Percentiles rank a stretch among this genome's conserved stretches.
Evolutionary conservation across 2,113 vertebrate genomes (phyloP).

Genomic region (Gallinago undulata): DNA sequence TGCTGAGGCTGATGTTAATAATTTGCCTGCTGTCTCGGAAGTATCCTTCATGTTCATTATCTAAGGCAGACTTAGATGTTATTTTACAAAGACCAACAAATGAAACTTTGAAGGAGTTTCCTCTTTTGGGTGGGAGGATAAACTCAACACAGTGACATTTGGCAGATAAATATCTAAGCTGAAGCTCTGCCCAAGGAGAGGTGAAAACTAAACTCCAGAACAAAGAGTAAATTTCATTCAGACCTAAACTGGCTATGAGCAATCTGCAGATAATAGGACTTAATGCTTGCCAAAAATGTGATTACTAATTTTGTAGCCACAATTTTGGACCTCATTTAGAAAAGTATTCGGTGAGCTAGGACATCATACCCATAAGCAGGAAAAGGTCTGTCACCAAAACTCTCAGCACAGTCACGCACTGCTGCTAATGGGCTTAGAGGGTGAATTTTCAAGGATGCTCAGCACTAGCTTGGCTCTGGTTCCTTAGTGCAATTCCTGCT

Average conservation of each 20-base stretch:
- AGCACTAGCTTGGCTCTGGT: background rate
- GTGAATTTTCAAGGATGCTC: background rate
- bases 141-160: background rate
- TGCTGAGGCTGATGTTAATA: background rate
- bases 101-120: background rate
- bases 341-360: background rate
- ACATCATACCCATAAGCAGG: accelerated
- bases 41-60: background rate
- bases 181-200: background rate
- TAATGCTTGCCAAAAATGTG: background rate
- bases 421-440: background rate
- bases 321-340: background rate
- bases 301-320: background rate
- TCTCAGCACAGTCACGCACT: background rate
- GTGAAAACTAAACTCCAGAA: constrained; percentile 22
- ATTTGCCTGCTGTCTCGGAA: background rate
- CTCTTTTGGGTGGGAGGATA: background rate
- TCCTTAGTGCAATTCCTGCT: background rate
- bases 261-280: background rate
- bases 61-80: background rate
- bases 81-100: background rate
- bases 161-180: background rate
- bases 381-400: background rate
- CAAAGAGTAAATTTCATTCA: background rate
- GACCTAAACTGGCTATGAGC: background rate